Base-by-base conservation (phyloP, 2,888 invertebrate genomes). In the Odontocolon sp. region DNA sequence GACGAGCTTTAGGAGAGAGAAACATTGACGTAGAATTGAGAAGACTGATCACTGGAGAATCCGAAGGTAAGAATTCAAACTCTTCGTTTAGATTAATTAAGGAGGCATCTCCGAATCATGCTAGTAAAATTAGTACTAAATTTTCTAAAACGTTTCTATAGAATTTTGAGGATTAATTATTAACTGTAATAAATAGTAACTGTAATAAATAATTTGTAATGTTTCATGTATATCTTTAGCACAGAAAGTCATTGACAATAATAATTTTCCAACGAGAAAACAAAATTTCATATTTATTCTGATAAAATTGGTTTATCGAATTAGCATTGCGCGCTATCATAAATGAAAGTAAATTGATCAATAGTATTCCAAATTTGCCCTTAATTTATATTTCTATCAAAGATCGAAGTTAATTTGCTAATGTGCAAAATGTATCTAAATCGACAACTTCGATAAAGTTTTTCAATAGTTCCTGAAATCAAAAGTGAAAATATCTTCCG, bases 1-100 rank as follows among this genome's bases (percentile, higher is more conserved):
- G 89, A 11, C 83, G 90, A 28, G 90, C 89, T 8, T 70, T 89
- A 33, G 89, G 89, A 1, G 80, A 84, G 28, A 88, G 84, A 56
- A 83, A 85, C n/a, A 40, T 89, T 61, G 84, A 83, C 14, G 79
- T 90, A 36, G 84, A 87, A 72, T 84, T 90, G 0, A 80, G 80
- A 59, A 82, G 81, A 23, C 75, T 90, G 36, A 83, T 85, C 3
- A 78, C 79, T 0, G 90, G 87, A 54, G 85, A 88, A 18, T 89
- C 89, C 1, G 89, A 90, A 87, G 89, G 90, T 90, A 57, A 86
- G 81, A 74, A 28, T 69, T 28, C 9, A 11, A 38, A 23, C 3
- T 11, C n/a, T 21, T 40, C 23, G 38, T 57, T 23, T 23, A 8
- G 33, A 16, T 23, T 8, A 38, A 23, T n/a, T n/a, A n/a, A n/a